A percentile compares a stretch with the other conserved stretches of the same genome.
Conservation (phyloP, 2,113 vertebrate species). For the Nanorana parkeri region DNA sequence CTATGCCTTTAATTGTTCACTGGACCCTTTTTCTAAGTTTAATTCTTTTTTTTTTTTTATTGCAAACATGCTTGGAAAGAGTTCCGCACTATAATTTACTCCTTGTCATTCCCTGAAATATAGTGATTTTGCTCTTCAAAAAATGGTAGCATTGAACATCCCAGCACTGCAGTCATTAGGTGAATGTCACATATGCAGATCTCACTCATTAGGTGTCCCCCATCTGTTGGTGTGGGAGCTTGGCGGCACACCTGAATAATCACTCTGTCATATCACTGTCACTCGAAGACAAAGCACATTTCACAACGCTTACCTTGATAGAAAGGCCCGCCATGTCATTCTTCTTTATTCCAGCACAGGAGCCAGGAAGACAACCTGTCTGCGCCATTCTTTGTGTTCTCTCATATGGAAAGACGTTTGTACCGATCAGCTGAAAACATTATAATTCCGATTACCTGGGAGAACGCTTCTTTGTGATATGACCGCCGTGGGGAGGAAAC, state of each 20-base stretch:
- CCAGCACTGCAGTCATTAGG: slow-evolving; percentile 7
- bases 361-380: neutral
- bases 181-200: slow-evolving; percentile 1
- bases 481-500: too few relatives aligned
- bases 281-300: neutral
- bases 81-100: slow-evolving; percentile 30
- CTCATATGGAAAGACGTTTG: neutral
- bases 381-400: neutral
- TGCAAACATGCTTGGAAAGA: neutral
- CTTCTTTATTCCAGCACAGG: neutral
- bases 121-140: slow-evolving; percentile 15
- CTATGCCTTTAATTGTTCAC: neutral
- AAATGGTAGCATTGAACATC: neutral
- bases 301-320: neutral
- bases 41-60: neutral
- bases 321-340: neutral
- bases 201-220: neutral
- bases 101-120: neutral
- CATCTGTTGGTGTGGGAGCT: slow-evolving; percentile 1
- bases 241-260: neutral
- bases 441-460: neutral
- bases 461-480: too few relatives aligned
- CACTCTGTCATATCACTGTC: slow-evolving; percentile 14
- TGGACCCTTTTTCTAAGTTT: neutral
- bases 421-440: neutral